Base-by-base conservation (phyloP, 2,797 vertebrate genomes). In the Columba guinea region DNA sequence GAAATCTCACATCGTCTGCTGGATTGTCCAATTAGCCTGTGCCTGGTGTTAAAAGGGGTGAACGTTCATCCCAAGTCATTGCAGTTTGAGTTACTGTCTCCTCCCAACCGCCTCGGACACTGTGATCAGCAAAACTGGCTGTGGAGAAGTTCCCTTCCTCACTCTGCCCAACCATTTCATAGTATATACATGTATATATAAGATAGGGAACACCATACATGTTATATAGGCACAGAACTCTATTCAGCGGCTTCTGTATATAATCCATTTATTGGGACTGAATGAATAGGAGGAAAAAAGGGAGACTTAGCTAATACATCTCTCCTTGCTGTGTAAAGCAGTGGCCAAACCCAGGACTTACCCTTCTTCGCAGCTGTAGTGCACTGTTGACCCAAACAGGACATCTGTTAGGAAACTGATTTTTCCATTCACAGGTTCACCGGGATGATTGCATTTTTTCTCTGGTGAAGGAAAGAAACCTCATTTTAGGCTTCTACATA, bases 321-420 rank as follows among this genome's bases (percentile, higher is more conserved):
- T 35, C 44, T 59, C 41, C 27, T 10, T 48, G 32, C 27, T 48
- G 13, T 32, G 62, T 39, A 20, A 58, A 69, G 30, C 22, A 35
- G 48, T 14, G 55, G 32, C 76, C 82, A 68, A 78, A 75, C 2
- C 17, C 48, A 68, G 69, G 22, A 95, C 96, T 96, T 88, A 97
- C 96, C 96, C 96, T 52, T 97, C 95, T 21, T 97, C 95, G 23
- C 96, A 97, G 67, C 89, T 7, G 26, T 96, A 97, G 60, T 11
- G 4, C 89, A 94, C 95, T 3, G 55, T 93, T 3, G 95, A 95
- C 9, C 83, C 96, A 16, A 96, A 46, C 20, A 56, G 53, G 30
- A 90, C 26, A 12, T 95, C 80, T 24, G 79, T 34, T n/a, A 89
- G 59, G 81, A 13, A 59, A 46, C 26, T 13, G 7, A 96, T 96